These are phyloP conservation scores for Ferrisia virgata DNA, from an alignment of 2,888 invertebrate genomes.

Conservation along the genomic window DNA sequence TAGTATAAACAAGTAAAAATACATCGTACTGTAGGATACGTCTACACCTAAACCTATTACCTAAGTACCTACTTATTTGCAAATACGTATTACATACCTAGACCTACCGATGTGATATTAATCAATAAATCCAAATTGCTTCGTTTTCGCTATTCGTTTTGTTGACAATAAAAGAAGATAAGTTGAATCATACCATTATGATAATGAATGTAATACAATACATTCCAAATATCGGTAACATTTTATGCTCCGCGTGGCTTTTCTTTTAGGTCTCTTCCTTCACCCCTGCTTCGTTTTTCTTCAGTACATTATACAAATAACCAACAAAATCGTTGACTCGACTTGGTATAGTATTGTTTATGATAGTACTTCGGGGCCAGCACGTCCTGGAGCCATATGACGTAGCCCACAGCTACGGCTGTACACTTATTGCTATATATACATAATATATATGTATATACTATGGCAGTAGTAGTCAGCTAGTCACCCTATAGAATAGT, in stretches of 20 bases:
- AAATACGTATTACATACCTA: too few species aligned
- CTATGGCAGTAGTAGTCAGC: background rate
- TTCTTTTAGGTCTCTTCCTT: background rate
- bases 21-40: too few species aligned
- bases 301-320: constrained; percentile 22
- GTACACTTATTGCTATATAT: background rate
- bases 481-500: too few species aligned
- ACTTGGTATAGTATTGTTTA: constrained; percentile 31
- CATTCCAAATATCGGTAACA: constrained; percentile 30
- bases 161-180: background rate
- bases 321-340: constrained; percentile 37
- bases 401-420: background rate
- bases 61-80: too few species aligned
- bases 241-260: constrained; percentile 22
- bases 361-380: constrained; percentile 41
- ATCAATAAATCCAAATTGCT: too few species aligned
- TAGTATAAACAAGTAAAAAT: too few species aligned
- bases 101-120: too few species aligned
- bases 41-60: too few species aligned
- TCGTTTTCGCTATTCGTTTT: constrained; percentile 2
- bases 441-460: background rate
- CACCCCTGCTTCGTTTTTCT: background rate
- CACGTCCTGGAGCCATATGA: constrained; percentile 42
- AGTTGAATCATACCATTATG: constrained; percentile 31
- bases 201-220: constrained; percentile 38